Evolutionary conservation across 1,140 invertebrate species (phyloP), one percentile per base, ranked within the genome.

Genomic region (Bombus superbus): DNA sequence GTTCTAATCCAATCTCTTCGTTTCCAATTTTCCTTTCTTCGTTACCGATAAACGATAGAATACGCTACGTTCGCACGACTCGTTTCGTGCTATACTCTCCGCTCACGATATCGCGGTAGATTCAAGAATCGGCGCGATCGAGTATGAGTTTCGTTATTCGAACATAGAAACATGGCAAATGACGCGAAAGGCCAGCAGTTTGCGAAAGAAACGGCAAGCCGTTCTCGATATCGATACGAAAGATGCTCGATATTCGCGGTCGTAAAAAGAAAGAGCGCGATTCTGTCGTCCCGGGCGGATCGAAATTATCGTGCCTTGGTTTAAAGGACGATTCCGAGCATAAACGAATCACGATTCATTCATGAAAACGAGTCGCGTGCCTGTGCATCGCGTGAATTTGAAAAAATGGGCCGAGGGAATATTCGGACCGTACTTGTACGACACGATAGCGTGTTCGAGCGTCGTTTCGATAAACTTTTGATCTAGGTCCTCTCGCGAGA

Each of bases 331-430:
- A 44, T 72, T 22, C 13, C 18, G 6, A 40, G 28, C 5, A 38
- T 35, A 59, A 72, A 72, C 79, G 66, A 81, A 10, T n/a, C 62
- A 47, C 47, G 68, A 38, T 72, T 72, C 79, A 72, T 81, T 72
- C 68, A 72, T 59, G 69, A 72, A 81, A 81, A 42, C 13, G 53
- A 68, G 57, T 72, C 53, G 47, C 79, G 38, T 71, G 79, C 53
- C 38, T 35, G 9, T 38, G 15, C 15, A 32, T 15, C 62, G 62
- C 62, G 28, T 13, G 13, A 15, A 13, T 66, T 66, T n/a, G 13
- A 68, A 68, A 22, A 35, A 38, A 9, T 18, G 64, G 32, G 40
- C 28, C 32, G 47, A 15, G 15, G 35, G 22, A 38, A 38, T 42
- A 59, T 28, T 8, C 1, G 28, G 32, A 44, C 28, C 3, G 18